Evolutionary conservation across 2,113 vertebrate genomes (phyloP).

Genomic region (Pygoscelis antarcticus): DNA sequence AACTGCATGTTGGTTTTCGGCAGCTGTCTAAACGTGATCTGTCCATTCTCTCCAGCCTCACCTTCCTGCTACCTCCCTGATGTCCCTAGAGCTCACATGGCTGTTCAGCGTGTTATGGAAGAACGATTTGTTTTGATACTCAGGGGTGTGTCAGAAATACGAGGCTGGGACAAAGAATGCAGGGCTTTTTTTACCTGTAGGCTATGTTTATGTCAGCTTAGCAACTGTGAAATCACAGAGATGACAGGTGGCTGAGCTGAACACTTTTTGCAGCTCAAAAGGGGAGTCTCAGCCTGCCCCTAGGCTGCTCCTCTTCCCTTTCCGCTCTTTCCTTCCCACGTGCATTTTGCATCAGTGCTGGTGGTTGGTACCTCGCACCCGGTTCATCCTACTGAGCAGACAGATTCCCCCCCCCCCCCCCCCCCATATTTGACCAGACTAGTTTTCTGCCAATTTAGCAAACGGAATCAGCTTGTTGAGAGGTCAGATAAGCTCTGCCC

Average conservation of each 20-base stretch:
- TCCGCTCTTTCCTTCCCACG: not conserved
- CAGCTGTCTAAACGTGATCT: not conserved
- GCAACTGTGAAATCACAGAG: not conserved
- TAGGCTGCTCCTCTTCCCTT: not conserved
- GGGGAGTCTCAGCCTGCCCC: not conserved
- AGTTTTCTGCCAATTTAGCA: not conserved
- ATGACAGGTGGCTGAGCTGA: not conserved
- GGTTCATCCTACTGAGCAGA: not conserved
- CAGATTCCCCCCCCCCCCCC: no score
- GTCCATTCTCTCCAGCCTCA: not conserved
- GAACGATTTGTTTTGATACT: not conserved
- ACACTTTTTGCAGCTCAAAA: not conserved
- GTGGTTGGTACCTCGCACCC: rapidly evolving
- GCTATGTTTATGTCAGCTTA: not conserved
- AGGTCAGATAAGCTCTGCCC: not conserved
- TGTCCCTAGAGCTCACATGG: not conserved
- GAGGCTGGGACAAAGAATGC: not conserved
- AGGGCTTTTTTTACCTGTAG: not conserved
- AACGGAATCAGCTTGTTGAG: not conserved
- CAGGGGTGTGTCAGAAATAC: not conserved
- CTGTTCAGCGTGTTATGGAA: not conserved
- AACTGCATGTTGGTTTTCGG: not conserved
- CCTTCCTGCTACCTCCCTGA: not conserved
- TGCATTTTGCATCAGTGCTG: not conserved
- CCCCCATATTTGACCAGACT: not conserved